A percentile compares a stretch with the other conserved stretches of the same genome.
phyloP scores from a whole-genome alignment of 1,140 invertebrate genomes.

The Papilio aristodemus region DNA sequence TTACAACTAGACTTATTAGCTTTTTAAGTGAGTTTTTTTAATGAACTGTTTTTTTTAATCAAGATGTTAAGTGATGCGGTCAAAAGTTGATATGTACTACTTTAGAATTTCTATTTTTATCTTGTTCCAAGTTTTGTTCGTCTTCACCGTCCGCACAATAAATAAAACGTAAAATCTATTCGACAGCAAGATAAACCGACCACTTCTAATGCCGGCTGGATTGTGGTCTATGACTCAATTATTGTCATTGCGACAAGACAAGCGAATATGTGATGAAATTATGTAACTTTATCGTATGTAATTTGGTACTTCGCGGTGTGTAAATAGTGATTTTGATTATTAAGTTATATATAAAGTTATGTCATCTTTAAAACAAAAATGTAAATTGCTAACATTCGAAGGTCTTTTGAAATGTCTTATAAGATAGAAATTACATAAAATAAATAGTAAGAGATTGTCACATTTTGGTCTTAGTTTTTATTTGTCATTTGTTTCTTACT shows the following conservation, averaged over 20 bases:
- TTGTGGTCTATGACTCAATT: neutral
- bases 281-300: neutral
- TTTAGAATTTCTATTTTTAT: too few species aligned
- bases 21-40: neutral
- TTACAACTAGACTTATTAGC: neutral
- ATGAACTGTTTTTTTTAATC: too few species aligned
- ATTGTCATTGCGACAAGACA: neutral
- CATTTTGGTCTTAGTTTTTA: neutral
- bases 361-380: neutral
- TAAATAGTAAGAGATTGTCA: neutral
- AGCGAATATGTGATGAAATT: neutral
- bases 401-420: neutral
- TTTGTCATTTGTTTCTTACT: too few species aligned
- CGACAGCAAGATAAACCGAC: too few species aligned
- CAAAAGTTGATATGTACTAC: too few species aligned
- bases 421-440: neutral
- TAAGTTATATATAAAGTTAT: neutral
- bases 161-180: too few species aligned
- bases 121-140: too few species aligned
- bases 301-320: neutral
- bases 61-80: too few species aligned
- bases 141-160: too few species aligned
- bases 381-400: neutral
- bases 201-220: neutral
- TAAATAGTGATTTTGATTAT: neutral